phyloP scores from a whole-genome alignment of 1,140 invertebrate species.

The Calosoma granatense region DNA sequence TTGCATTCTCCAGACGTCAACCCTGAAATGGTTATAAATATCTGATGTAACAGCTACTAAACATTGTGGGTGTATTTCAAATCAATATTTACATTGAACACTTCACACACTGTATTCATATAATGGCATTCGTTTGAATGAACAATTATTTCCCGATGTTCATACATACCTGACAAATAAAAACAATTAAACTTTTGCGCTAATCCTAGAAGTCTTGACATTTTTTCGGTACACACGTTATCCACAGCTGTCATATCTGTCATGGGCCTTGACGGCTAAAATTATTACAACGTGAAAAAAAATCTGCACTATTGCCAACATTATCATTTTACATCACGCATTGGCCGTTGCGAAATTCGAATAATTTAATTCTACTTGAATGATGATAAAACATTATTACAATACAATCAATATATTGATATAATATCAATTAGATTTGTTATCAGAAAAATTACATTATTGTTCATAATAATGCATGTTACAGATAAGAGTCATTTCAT shows the following conservation, averaged over 20 bases:
- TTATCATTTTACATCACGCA: too few species aligned
- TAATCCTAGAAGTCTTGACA: slow-evolving; percentile 60
- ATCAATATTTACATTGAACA: slow-evolving; percentile 3
- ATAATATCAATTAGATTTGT: too few species aligned
- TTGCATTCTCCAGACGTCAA: slow-evolving; percentile 63
- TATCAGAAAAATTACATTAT: too few species aligned
- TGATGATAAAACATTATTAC: too few species aligned
- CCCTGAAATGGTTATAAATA: slow-evolving; percentile 39
- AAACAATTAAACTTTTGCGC: slow-evolving; percentile 79
- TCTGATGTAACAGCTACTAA: neutral
- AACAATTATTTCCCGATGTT: slow-evolving; percentile 5
- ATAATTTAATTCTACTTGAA: too few species aligned
- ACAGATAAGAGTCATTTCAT: too few species aligned
- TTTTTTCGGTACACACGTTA: slow-evolving; percentile 36
- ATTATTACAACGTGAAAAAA: slow-evolving; percentile 21
- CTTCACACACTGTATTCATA: too few species aligned
- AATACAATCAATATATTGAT: too few species aligned
- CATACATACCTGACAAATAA: slow-evolving; percentile 64
- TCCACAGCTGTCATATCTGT: slow-evolving; percentile 20
- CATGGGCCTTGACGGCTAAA: too few species aligned
- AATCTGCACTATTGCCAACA: neutral
- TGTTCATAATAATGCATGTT: too few species aligned
- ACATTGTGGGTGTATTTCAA: neutral
- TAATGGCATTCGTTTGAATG: neutral
- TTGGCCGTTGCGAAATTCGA: too few species aligned